Base-by-base conservation (phyloP, 2,888 invertebrate species). In the Drosophila trichaetosa region DNA sequence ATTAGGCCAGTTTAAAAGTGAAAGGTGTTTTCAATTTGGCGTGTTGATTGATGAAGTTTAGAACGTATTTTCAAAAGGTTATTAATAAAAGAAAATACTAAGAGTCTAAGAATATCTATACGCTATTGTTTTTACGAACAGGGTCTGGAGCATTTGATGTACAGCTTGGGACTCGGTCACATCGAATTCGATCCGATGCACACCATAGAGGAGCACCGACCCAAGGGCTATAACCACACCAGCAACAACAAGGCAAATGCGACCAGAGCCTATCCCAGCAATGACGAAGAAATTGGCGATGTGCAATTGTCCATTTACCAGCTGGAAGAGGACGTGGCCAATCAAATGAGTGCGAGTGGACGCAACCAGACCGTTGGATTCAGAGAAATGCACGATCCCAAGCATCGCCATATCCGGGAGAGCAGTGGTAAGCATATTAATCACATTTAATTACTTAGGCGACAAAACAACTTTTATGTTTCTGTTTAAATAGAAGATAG, bases 111-210 rank as follows among this genome's bases (percentile, higher is more conserved):
- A 46, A 24, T 46, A 46, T 46, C 4, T 16, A 4, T 46, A 21
- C 1, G 27, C 2, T 4, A 33, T 21, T 16, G 4, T 24, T 5
- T 4, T 21, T 58, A 29, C 27, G 10, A 16, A 46, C 93, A 95
- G 95, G 96, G 96, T 16, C 95, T 96, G 79, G 96, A 96, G 91
- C 96, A 96, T 83, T 92, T 96, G 54, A 93, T 96, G 92, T 94
- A 94, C 83, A 96, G 94, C 83, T 91, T 96, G 27, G 96, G 96
- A 0, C 93, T 96, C n/a, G 96, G 95, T 1, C 95, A 95, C 16
- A 93, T 95, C 10, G 94, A 95, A 78, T 95, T 96, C 65, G 90
- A 91, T 18, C 91, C 91, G 18, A 83, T 81, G 2, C 93, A 93
- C 63, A 92, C 93, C 3, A 86, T 93, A 34, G 92, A 92, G 6